These are phyloP conservation scores for Penaeus monodon DNA, from an alignment of 2,888 invertebrate genomes.

Conservation along the genomic window DNA sequence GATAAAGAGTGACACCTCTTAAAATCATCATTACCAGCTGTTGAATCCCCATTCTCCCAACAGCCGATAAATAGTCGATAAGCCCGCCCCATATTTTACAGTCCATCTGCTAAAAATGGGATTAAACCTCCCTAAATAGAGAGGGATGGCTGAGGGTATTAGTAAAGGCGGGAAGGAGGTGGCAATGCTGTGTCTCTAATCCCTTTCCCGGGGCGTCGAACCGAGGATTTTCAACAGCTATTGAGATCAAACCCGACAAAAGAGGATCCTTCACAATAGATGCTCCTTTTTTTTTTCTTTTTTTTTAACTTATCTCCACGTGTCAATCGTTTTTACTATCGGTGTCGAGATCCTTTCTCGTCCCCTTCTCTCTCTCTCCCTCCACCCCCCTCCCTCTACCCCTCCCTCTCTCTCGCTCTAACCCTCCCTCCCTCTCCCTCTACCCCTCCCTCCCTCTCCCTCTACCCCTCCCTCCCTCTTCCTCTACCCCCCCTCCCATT, in stretches of 20 bases:
- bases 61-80: no score
- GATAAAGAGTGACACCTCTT: no score
- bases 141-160: not conserved
- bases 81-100: no score
- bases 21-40: no score
- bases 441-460: not conserved
- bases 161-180: not conserved
- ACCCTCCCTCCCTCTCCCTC: not conserved
- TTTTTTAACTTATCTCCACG: no score
- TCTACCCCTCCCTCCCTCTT: not conserved
- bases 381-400: no score
- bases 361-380: not conserved
- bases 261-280: no score
- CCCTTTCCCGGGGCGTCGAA: not conserved
- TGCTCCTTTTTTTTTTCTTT: no score
- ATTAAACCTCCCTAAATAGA: not conserved
- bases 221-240: constrained; percentile 5
- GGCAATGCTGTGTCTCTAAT: not conserved
- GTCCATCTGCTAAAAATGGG: no score
- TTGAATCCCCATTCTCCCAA: no score
- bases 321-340: no score
- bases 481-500: not conserved
- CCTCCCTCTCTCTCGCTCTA: not conserved
- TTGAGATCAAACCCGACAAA: not conserved
- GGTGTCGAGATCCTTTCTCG: not conserved